phyloP scores from a whole-genome alignment of 2,113 vertebrate genomes.

The Pteropus alecto region DNA sequence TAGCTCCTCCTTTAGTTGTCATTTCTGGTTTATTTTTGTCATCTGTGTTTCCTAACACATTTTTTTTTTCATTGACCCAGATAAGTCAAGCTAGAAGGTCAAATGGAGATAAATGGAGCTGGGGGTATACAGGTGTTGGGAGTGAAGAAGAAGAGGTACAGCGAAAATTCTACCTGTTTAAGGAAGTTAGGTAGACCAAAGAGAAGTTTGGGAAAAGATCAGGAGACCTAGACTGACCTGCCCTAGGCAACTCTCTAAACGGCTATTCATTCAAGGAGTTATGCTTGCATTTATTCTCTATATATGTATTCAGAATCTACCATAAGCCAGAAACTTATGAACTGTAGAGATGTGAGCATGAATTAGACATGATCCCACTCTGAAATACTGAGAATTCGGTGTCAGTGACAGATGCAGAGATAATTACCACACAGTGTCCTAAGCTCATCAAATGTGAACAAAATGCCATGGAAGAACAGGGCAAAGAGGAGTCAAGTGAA shows the following conservation, averaged over 20 bases:
- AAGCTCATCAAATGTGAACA: neutral
- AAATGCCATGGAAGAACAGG: neutral
- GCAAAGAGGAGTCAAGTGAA: neutral
- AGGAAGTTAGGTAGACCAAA: neutral
- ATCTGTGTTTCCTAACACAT: constrained; percentile 8
- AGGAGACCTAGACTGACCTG: neutral
- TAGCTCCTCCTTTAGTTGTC: neutral
- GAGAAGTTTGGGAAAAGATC: neutral
- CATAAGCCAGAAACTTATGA: neutral
- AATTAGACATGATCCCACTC: neutral
- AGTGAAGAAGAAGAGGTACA: neutral
- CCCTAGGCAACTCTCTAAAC: neutral
- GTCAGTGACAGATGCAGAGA: neutral
- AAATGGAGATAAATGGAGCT: neutral
- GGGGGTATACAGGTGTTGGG: neutral
- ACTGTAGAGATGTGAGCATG: neutral
- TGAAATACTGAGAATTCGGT: neutral
- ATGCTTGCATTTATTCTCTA: neutral
- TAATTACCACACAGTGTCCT: neutral
- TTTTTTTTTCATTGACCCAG: constrained; percentile 28
- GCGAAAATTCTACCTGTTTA: neutral
- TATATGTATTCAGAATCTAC: neutral
- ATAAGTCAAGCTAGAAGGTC: constrained; percentile 19
- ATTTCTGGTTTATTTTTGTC: constrained; percentile 49
- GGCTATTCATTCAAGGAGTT: neutral